These are phyloP conservation scores for Palythoa grandis DNA, from an alignment of 92 coral and sea anemone genomes.

Conservation along the genomic window DNA sequence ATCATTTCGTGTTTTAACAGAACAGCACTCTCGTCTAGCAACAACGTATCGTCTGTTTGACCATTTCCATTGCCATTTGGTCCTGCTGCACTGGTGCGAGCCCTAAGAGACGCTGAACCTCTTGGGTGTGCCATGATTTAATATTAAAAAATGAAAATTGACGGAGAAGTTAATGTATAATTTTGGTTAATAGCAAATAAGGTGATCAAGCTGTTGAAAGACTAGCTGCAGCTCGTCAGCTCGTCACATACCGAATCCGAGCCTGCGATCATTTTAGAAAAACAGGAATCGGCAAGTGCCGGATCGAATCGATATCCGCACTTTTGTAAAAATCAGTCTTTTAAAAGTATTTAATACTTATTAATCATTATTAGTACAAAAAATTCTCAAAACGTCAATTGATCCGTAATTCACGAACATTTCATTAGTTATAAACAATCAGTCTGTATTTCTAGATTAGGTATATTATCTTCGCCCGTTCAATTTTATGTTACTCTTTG, in stretches of 20 bases:
- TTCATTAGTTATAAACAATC: too few species aligned
- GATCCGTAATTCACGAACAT: too few species aligned
- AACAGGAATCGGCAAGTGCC: too few species aligned
- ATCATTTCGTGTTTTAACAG: constrained; percentile 84
- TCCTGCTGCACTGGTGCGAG: constrained; percentile 58
- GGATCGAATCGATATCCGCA: too few species aligned
- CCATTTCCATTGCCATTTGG: constrained; percentile 43
- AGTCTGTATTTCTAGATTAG: too few species aligned
- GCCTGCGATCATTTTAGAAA: constrained; percentile 2
- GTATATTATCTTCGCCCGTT: too few species aligned
- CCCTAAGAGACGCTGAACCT: constrained; percentile 66
- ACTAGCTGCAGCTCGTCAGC: neutral
- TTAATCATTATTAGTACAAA: too few species aligned
- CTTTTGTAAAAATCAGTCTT: too few species aligned
- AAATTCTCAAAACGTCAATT: too few species aligned
- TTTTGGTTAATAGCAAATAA: neutral
- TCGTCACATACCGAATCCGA: neutral
- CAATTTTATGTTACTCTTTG: too few species aligned
- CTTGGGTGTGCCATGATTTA: constrained; percentile 85
- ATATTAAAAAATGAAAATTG: neutral
- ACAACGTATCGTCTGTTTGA: constrained; percentile 66
- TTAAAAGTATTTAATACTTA: too few species aligned
- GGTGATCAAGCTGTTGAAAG: neutral
- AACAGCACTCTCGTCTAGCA: constrained; percentile 90
- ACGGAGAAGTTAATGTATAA: constrained; percentile 31